phyloP scores from a whole-genome alignment of 2,888 invertebrate genomes.

The Ophion costatus region DNA sequence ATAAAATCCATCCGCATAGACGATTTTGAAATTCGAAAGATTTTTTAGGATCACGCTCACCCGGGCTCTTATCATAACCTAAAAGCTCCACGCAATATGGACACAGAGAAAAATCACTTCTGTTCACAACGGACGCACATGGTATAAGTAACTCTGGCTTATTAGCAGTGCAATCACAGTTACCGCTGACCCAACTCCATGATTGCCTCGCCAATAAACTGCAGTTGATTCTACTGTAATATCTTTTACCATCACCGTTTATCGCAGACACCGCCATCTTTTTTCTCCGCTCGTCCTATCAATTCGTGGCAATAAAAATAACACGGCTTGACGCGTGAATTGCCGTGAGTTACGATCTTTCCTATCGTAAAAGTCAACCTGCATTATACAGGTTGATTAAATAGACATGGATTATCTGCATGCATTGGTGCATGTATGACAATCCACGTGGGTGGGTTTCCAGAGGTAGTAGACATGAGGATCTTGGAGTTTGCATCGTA shows the following conservation, averaged over 20 bases:
- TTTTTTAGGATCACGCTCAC: no score
- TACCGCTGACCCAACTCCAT: background rate
- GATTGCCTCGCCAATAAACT: background rate
- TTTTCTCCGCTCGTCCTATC: background rate
- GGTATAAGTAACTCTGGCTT: background rate
- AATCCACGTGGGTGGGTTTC: no score
- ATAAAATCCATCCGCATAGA: background rate
- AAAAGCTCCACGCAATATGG: background rate
- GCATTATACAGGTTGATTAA: background rate
- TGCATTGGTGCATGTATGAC: no score
- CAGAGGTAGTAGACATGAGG: no score
- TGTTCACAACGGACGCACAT: background rate
- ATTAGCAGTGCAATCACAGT: background rate
- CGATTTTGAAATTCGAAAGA: background rate
- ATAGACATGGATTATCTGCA: background rate
- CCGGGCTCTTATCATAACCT: background rate
- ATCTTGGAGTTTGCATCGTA: no score
- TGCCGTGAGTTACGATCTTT: background rate
- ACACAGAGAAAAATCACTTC: background rate
- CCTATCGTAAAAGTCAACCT: background rate
- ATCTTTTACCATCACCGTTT: background rate
- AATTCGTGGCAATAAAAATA: background rate
- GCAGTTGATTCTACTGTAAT: background rate
- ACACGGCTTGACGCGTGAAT: background rate
- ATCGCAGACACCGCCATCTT: background rate